phyloP scores from a whole-genome alignment of 2,797 vertebrate species.

The Ceryle rudis region DNA sequence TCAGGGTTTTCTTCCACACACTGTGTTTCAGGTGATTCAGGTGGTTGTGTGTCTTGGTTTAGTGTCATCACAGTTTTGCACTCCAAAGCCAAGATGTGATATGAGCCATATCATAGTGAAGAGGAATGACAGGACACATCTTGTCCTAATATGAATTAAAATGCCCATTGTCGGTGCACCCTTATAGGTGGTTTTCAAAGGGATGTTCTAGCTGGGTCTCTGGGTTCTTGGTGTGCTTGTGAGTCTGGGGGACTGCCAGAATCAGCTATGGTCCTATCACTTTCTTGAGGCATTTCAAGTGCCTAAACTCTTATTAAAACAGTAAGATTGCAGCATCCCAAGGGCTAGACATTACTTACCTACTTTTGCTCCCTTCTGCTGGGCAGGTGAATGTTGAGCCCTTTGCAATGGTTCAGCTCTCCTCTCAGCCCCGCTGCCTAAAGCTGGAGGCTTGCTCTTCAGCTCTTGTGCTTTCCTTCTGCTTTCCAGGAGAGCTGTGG shows the following conservation, averaged over 20 bases:
- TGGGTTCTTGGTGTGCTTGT: neutral
- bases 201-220: neutral
- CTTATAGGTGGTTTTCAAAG: neutral
- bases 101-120: neutral
- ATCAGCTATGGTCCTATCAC: neutral
- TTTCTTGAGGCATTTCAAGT: neutral
- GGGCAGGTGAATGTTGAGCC: neutral
- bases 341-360: neutral
- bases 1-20: neutral
- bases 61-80: neutral
- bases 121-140: neutral
- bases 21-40: neutral
- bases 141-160: neutral
- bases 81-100: neutral
- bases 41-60: neutral
- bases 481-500: constrained; percentile 82
- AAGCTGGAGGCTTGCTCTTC: neutral
- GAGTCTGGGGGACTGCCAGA: neutral
- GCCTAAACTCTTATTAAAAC: neutral
- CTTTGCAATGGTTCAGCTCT: neutral
- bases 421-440: neutral
- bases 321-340: neutral
- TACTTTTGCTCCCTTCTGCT: neutral
- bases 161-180: rapidly evolving
- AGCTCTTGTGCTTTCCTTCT: neutral